phyloP scores from a whole-genome alignment of 2,113 vertebrate species.

The Strix aluco region DNA sequence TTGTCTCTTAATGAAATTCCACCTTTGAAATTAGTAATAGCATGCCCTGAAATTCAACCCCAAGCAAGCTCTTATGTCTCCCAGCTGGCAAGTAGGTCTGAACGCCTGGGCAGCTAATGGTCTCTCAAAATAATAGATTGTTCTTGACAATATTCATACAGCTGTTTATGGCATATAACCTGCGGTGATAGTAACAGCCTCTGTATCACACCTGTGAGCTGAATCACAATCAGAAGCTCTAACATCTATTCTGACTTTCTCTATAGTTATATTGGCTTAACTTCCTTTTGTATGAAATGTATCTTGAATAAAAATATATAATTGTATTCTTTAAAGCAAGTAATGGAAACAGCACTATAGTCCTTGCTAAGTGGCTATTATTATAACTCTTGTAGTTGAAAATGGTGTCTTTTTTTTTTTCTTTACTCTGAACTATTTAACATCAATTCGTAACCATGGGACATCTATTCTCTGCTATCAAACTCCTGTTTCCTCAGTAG shows the following conservation, averaged over 20 bases:
- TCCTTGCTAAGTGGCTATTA: neutral
- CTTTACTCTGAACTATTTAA: neutral
- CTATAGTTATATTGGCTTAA: neutral
- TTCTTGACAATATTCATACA: neutral
- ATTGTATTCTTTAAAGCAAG: neutral
- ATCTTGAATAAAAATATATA: neutral
- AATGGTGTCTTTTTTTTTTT: neutral
- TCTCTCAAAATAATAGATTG: neutral
- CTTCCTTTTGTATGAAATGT: neutral
- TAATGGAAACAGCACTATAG: neutral
- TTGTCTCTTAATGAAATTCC: neutral
- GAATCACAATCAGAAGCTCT: neutral
- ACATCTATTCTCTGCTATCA: neutral
- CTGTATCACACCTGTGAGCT: neutral
- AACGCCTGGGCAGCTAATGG: neutral
- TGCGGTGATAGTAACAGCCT: neutral
- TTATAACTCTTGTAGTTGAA: neutral
- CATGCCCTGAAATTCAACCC: neutral
- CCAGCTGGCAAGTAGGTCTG: neutral
- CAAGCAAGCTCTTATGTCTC: neutral
- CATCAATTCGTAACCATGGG: neutral
- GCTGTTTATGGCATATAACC: neutral
- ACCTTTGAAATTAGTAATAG: neutral
- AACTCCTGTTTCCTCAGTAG: neutral
- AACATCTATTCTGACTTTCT: neutral